Evolutionary conservation across 2,888 invertebrate genomes (phyloP).

Genomic region (Agrypnus murinus): DNA sequence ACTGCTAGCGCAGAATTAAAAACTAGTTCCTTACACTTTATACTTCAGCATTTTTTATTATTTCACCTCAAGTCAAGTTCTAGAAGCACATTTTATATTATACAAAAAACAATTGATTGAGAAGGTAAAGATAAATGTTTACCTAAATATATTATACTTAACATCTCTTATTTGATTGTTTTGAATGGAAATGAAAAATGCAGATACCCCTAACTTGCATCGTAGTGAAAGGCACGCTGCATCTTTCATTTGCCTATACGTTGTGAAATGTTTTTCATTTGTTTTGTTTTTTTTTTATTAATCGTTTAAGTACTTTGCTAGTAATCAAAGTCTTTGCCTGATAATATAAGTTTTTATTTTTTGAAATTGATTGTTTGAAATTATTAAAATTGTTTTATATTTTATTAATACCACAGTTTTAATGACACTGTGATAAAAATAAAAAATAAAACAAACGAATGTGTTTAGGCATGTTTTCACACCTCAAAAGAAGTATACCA

Average conservation of each 20-base stretch:
- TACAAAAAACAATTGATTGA: no score
- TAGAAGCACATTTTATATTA: not conserved
- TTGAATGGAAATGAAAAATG: no score
- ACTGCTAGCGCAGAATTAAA: not conserved
- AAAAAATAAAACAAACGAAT: constrained; percentile 64
- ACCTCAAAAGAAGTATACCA: constrained; percentile 91
- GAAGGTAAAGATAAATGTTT: not conserved
- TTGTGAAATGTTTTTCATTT: not conserved
- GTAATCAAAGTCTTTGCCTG: constrained; percentile 41
- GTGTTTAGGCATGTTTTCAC: constrained; percentile 89
- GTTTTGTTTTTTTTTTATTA: no score
- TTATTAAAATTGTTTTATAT: constrained; percentile 43
- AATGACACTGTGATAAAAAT: constrained; percentile 55
- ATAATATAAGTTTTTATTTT: constrained; percentile 30
- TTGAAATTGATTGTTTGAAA: constrained; percentile 43
- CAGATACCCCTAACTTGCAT: no score
- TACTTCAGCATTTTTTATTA: not conserved
- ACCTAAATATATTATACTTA: not conserved
- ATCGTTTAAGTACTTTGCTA: constrained; percentile 32
- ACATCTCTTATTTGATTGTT: no score
- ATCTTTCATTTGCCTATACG: not conserved
- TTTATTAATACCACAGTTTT: constrained; percentile 48
- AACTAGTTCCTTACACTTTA: constrained; percentile 14
- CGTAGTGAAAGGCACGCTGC: not conserved
- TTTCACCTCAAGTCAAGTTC: constrained; percentile 19